phyloP scores from a whole-genome alignment of 2,113 vertebrate species.

The Hystrix cristata region DNA sequence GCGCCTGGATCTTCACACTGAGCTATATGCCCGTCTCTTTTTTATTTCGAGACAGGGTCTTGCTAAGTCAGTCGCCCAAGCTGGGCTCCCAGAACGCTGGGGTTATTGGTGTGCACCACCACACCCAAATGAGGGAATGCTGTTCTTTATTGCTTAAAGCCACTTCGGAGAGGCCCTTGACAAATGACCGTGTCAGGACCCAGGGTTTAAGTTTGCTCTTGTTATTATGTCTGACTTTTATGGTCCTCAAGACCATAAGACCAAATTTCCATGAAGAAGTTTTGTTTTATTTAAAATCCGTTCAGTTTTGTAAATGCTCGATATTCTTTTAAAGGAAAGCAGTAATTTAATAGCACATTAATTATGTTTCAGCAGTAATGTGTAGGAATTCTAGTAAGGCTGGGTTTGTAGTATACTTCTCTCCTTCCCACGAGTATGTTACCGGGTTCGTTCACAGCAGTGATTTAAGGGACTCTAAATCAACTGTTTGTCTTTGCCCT shows the following conservation, averaged over 20 bases:
- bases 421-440: neutral
- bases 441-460: neutral
- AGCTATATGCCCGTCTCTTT: neutral
- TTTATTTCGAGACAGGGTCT: neutral
- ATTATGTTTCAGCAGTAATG: neutral
- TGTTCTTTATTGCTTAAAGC: neutral
- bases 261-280: neutral
- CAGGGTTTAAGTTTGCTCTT: neutral
- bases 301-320: conserved; percentile 18
- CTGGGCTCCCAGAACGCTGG: neutral
- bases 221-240: neutral
- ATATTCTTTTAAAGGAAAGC: conserved; percentile 38
- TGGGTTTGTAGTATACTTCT: neutral
- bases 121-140: neutral
- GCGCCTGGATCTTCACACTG: neutral
- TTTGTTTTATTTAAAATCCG: conserved; percentile 49
- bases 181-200: neutral
- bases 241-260: neutral
- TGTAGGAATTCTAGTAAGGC: neutral
- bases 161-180: neutral
- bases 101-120: neutral
- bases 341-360: neutral
- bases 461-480: neutral
- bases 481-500: neutral
- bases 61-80: neutral